Conservation (phyloP, 2,113 vertebrate genomes). For the Melanerpes aurifrons region DNA sequence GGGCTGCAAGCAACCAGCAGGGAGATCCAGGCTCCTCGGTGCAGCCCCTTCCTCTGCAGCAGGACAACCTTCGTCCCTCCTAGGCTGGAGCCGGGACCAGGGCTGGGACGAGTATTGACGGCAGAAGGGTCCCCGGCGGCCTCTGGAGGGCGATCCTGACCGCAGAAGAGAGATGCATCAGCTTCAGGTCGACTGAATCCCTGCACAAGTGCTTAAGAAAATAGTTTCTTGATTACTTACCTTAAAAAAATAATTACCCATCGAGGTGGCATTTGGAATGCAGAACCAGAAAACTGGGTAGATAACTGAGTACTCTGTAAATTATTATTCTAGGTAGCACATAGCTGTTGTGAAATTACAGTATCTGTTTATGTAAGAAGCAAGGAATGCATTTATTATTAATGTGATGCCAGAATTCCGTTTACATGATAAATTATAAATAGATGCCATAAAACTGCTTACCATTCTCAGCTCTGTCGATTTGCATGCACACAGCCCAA, state of each 20-base stretch:
- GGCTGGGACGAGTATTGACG: fast-evolving
- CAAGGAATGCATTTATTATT: not conserved
- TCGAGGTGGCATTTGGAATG: fast-evolving
- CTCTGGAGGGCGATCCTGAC: not conserved
- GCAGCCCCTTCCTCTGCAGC: fast-evolving
- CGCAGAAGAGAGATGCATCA: fast-evolving
- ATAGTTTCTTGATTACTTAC: not conserved
- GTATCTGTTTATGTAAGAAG: not conserved
- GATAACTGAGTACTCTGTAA: not conserved
- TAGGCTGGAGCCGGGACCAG: fast-evolving
- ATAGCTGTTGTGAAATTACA: not conserved
- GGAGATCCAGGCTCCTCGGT: not conserved
- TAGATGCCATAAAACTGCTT: not conserved
- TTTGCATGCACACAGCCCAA: not conserved
- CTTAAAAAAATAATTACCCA: not conserved
- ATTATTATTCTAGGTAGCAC: not conserved
- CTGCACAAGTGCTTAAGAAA: not conserved
- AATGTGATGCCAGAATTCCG: not conserved
- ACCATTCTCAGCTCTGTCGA: not conserved
- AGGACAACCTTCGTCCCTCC: no score
- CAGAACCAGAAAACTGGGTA: not conserved
- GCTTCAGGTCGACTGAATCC: not conserved
- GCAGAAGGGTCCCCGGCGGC: not conserved
- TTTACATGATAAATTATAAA: not conserved
- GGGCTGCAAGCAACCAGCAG: not conserved